Evolutionary conservation across 2,888 invertebrate species (phyloP).

Genomic region (Hoplodrina ambigua): DNA sequence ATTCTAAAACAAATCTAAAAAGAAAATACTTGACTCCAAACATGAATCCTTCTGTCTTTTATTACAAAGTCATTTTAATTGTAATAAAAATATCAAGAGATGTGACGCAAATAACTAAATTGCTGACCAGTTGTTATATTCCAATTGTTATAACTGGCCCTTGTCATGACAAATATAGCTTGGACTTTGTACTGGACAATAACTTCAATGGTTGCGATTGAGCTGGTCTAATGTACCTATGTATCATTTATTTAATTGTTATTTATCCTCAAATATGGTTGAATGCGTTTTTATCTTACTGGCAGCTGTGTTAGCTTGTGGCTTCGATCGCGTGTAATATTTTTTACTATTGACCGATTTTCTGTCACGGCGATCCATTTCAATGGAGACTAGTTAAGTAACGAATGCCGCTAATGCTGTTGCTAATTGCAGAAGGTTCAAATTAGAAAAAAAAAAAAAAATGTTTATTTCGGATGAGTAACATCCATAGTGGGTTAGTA

Average conservation of each 20-base stretch:
- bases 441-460: too few species aligned
- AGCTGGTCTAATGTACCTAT: conserved; percentile 3
- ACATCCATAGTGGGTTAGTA: too few species aligned
- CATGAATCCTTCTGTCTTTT: background rate
- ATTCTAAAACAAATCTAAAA: background rate
- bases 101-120: conserved; percentile 28
- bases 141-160: conserved; percentile 44
- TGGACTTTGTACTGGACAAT: conserved; percentile 51
- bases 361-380: too few species aligned
- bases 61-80: conserved; percentile 19
- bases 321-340: background rate
- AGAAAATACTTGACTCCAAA: background rate
- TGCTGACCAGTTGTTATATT: conserved; percentile 32
- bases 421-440: too few species aligned
- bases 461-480: too few species aligned
- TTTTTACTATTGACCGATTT: too few species aligned
- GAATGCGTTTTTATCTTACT: conserved; percentile 1
- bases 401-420: too few species aligned
- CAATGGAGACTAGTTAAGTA: too few species aligned
- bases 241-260: background rate
- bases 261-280: conserved; percentile 10
- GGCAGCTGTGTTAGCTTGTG: too few species aligned
- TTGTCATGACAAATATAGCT: conserved; percentile 32
- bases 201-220: conserved; percentile 6
- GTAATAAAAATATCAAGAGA: background rate